Conservation (phyloP, 2,113 vertebrate genomes). For the Etheostoma cragini region DNA sequence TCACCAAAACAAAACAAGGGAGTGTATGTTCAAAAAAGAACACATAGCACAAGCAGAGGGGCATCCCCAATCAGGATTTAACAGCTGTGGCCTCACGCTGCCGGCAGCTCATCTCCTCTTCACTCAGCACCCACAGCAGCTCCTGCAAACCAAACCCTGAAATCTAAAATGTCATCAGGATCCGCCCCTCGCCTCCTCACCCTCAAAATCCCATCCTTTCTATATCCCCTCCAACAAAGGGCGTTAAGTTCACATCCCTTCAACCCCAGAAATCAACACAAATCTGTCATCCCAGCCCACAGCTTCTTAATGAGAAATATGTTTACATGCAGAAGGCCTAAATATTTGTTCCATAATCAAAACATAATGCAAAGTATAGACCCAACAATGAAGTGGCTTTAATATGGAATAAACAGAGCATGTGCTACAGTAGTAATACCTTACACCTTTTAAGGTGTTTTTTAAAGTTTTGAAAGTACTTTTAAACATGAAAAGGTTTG, state of each 20-base stretch:
- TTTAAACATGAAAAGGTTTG: background rate
- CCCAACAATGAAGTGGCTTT: background rate
- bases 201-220: conserved; percentile 43
- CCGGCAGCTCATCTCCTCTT: conserved; percentile 70
- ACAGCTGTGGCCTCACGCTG: conserved; percentile 37
- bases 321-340: conserved; percentile 5
- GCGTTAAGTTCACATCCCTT: conserved; percentile 49
- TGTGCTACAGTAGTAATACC: background rate
- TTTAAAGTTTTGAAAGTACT: background rate
- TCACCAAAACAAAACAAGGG: background rate
- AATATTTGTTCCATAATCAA: conserved; percentile 32
- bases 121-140: conserved; percentile 63
- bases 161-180: conserved; percentile 63
- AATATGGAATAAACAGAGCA: conserved; percentile 7
- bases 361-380: conserved; percentile 4
- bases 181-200: conserved; percentile 38
- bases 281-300: conserved; percentile 29
- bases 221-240: conserved; percentile 33
- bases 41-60: background rate
- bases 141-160: conserved; percentile 65
- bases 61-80: conserved; percentile 34
- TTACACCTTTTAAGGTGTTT: conserved; percentile 4
- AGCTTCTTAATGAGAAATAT: conserved; percentile 10
- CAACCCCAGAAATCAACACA: conserved; percentile 36
- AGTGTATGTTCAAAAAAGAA: background rate